A percentile compares a stretch with the other conserved stretches of the same genome.
Evolutionary conservation across 2,797 vertebrate genomes (phyloP).

Genomic region (Oceanodroma leucorhoa): DNA sequence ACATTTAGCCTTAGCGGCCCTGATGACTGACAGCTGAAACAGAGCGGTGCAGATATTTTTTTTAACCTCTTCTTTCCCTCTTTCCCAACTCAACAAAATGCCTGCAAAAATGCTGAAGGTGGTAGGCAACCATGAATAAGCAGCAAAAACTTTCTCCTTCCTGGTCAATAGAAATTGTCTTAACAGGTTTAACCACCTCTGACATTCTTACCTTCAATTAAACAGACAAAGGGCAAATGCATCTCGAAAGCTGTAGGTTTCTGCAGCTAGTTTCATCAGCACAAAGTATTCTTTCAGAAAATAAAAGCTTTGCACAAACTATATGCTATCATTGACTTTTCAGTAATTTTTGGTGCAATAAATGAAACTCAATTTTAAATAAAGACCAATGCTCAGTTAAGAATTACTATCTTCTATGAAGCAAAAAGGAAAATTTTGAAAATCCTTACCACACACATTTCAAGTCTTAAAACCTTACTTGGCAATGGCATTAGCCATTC

Average conservation of each 20-base stretch:
- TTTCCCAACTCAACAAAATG: not conserved
- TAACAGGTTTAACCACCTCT: not conserved
- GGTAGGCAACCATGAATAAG: not conserved
- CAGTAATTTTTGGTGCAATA: not conserved
- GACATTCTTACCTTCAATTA: not conserved
- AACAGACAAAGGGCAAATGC: not conserved
- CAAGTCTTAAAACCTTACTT: not conserved
- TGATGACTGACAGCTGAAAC: slow-evolving; percentile 40
- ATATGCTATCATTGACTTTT: not conserved
- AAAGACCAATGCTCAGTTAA: not conserved
- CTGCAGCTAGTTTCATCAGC: not conserved
- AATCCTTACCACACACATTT: not conserved
- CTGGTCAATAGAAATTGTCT: not conserved
- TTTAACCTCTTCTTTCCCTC: not conserved
- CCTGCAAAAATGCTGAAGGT: not conserved
- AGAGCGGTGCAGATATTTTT: not conserved
- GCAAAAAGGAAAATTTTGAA: not conserved
- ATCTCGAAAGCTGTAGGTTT: not conserved
- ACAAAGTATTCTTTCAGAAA: not conserved
- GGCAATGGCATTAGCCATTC: not conserved
- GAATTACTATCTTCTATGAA: not conserved
- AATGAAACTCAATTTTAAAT: not conserved
- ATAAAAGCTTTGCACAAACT: not conserved
- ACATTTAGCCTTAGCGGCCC: not conserved
- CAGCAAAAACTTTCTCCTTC: not conserved